Base-by-base conservation (phyloP, 1,140 invertebrate species). In the Drosophila lini region DNA sequence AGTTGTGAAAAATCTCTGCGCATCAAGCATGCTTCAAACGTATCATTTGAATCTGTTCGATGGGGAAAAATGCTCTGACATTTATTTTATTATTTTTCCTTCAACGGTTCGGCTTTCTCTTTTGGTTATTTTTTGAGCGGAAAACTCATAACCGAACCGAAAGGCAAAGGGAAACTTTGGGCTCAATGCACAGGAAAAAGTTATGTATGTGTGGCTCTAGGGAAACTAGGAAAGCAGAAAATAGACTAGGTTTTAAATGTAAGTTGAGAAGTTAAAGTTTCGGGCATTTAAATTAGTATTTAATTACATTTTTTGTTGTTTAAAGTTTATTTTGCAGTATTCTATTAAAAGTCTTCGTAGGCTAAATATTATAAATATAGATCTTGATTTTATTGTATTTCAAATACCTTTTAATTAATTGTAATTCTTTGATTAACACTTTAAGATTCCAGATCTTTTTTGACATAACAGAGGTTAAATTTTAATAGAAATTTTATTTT, bases 1-100 rank as follows among this genome's bases (percentile, higher is more conserved):
- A 88, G 76, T 88, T 86, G 60, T 77, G 56, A 69, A 62, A 64
- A 63, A 82, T 82, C 77, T 55, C 59, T 69, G 45, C 62, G 64
- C 62, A 67, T 52, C 64, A 84, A 62, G 69, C 58, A 85, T 69
- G 55, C 74, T 57, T 76, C 78, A 68, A 77, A 80, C 71, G 73
- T 79, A 88, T 71, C 68, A 76, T 82, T 81, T 71, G 79, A 81
- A 78, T 78, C 68, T 57, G 48, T 53, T 52, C 38, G 28, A 75
- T 55, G 19, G 32, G 38, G 57, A 69, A 56, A 74, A 80, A 80
- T 68, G 50, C 63, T 38, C 62, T 34, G 65, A 53, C 74, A 64
- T 82, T 85, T 85, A 81, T 85, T 77, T 71, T 56, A 67, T 76
- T 75, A 65, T 75, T 56, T 75, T 56, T 34, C 56, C 71, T 28